phyloP scores from a whole-genome alignment of 2,113 vertebrate genomes.

The Ammodytes marinus region DNA sequence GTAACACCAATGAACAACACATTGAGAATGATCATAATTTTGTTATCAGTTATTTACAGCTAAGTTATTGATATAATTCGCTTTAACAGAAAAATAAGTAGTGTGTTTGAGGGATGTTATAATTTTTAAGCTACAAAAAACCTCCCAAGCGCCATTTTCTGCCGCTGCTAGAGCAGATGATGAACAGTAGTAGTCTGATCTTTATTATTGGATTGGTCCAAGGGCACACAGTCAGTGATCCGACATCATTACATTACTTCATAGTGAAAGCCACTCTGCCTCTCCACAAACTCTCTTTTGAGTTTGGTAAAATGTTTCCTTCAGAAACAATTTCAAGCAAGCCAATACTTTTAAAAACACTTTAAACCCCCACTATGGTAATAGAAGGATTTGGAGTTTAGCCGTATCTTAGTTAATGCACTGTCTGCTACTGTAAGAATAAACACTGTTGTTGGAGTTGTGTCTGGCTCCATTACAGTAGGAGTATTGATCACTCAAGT shows the following conservation, averaged over 20 bases:
- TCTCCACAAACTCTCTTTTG: constrained; percentile 5
- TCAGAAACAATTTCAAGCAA: constrained; percentile 33
- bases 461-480: constrained; percentile 42
- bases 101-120: constrained; percentile 4
- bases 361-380: constrained; percentile 23
- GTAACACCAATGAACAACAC: not conserved
- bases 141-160: not conserved
- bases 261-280: not conserved
- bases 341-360: constrained; percentile 21
- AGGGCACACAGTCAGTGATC: not conserved
- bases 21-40: not conserved
- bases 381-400: constrained; percentile 43
- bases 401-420: constrained; percentile 24
- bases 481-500: constrained; percentile 50
- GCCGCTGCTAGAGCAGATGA: not conserved
- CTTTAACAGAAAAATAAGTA: not conserved
- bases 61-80: not conserved
- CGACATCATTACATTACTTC: not conserved
- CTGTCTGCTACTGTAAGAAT: constrained; percentile 37
- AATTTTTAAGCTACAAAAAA: constrained; percentile 1
- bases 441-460: constrained; percentile 22
- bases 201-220: constrained; percentile 27
- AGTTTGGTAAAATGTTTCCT: constrained; percentile 21
- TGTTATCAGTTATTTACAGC: not conserved
- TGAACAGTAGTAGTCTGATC: constrained; percentile 6